Conservation (phyloP, 2,797 vertebrate species). For the Chaetophractus vellerosus region DNA sequence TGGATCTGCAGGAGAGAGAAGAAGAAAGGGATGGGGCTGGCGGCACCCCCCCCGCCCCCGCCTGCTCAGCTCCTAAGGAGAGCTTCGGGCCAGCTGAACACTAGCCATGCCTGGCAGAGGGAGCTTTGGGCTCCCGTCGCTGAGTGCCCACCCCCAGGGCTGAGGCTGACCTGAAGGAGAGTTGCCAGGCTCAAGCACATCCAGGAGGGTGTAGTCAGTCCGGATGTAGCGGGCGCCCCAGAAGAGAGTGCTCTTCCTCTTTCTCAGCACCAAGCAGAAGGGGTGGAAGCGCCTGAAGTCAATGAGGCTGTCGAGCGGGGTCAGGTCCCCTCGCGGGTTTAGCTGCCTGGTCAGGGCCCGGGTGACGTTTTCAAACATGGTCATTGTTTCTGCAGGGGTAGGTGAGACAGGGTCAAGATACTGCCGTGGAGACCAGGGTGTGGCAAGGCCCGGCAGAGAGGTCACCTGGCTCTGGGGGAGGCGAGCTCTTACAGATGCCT, state of each 20-base stretch:
- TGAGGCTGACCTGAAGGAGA: slow-evolving; percentile 76
- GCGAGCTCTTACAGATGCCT: background rate
- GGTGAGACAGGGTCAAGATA: background rate
- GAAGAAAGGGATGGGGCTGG: background rate
- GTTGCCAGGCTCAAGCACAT: slow-evolving; percentile 73
- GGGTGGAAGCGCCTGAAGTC: slow-evolving; percentile 85
- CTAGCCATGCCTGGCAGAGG: background rate
- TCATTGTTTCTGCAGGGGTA: slow-evolving; percentile 75
- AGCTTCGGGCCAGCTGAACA: background rate
- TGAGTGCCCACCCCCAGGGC: rapidly evolving
- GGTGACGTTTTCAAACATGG: slow-evolving; percentile 85
- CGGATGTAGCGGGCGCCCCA: slow-evolving; percentile 76
- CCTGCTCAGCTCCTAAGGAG: background rate
- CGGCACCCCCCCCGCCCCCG: rapidly evolving
- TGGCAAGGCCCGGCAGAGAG: background rate
- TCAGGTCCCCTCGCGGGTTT: slow-evolving; percentile 83
- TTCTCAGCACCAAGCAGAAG: slow-evolving; percentile 85
- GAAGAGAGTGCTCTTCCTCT: slow-evolving; percentile 81
- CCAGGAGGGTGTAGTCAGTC: slow-evolving; percentile 83
- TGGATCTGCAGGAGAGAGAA: slow-evolving; percentile 71
- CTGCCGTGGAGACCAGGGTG: background rate
- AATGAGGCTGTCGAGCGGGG: slow-evolving; percentile 84
- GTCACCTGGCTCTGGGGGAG: background rate
- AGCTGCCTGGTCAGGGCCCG: slow-evolving; percentile 82
- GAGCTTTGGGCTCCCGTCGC: background rate